phyloP scores from a whole-genome alignment of 1,140 invertebrate genomes.

The Colletes gigas region DNA sequence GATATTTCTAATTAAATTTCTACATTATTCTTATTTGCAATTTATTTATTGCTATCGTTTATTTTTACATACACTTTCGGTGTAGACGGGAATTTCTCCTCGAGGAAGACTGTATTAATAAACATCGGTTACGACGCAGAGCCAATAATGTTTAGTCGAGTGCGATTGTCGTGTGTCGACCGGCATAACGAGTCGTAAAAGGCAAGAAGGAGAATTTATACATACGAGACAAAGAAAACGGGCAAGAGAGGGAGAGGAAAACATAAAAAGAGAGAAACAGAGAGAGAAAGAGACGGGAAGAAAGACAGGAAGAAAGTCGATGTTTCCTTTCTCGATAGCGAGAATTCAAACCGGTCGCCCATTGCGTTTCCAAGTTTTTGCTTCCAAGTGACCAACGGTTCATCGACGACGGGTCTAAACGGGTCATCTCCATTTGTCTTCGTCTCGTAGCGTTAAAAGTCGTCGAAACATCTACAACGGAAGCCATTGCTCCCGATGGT shows the following conservation, averaged over 20 bases:
- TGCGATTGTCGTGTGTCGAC: background rate
- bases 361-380: slow-evolving; percentile 65
- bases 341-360: slow-evolving; percentile 68
- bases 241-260: background rate
- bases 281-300: slow-evolving; percentile 24
- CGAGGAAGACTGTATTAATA: background rate
- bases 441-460: slow-evolving; percentile 35
- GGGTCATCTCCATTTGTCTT: slow-evolving; percentile 55
- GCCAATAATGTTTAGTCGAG: background rate
- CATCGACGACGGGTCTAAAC: slow-evolving; percentile 49
- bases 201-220: slow-evolving; percentile 21
- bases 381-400: slow-evolving; percentile 47
- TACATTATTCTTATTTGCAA: no score
- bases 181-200: background rate
- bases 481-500: background rate
- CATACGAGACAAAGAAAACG: background rate
- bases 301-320: slow-evolving; percentile 60
- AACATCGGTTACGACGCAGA: background rate
- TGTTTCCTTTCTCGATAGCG: slow-evolving; percentile 62
- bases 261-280: background rate
- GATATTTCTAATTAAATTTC: no score
- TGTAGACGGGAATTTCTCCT: no score
- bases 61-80: no score
- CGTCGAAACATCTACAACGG: background rate
- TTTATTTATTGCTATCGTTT: no score